These are phyloP conservation scores for Gerris lacustris DNA, from an alignment of 2,888 invertebrate species.

Conservation along the genomic window DNA sequence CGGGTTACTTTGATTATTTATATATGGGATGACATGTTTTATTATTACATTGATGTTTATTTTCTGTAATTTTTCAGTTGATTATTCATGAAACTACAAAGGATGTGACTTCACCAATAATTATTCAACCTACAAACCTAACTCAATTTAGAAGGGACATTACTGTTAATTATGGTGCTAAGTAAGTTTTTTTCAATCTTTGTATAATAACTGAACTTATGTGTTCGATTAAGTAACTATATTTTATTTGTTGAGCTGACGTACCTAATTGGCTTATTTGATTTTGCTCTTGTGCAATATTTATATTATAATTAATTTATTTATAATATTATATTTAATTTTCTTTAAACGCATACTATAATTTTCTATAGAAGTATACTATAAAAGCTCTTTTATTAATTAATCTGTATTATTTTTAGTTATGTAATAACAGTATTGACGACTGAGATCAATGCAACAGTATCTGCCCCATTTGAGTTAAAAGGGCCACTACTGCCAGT, in stretches of 20 bases:
- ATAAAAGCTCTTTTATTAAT: no score
- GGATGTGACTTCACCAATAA: slow-evolving; percentile 40
- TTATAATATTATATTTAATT: no score
- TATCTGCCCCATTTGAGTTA: slow-evolving; percentile 41
- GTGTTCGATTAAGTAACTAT: background rate
- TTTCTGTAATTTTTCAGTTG: slow-evolving; percentile 37
- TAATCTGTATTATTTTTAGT: no score
- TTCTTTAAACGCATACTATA: no score
- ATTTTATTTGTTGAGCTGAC: no score
- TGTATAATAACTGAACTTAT: background rate
- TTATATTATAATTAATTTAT: no score
- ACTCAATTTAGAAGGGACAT: slow-evolving; percentile 33
- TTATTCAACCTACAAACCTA: slow-evolving; percentile 39
- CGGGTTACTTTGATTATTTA: no score
- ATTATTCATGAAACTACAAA: slow-evolving; percentile 40
- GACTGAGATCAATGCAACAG: slow-evolving; percentile 36
- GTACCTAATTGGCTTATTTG: no score
- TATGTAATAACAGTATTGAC: slow-evolving; percentile 18
- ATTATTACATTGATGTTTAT: background rate
- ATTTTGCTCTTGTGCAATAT: no score
- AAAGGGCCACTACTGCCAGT: slow-evolving; percentile 47
- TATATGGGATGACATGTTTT: no score
- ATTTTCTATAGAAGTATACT: no score
- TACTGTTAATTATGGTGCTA: slow-evolving; percentile 40
- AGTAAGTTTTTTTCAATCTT: slow-evolving; percentile 39